A percentile compares a stretch with the other conserved stretches of the same genome.
Conservation (phyloP, 2,888 invertebrate species). For the Dione vanillae region DNA sequence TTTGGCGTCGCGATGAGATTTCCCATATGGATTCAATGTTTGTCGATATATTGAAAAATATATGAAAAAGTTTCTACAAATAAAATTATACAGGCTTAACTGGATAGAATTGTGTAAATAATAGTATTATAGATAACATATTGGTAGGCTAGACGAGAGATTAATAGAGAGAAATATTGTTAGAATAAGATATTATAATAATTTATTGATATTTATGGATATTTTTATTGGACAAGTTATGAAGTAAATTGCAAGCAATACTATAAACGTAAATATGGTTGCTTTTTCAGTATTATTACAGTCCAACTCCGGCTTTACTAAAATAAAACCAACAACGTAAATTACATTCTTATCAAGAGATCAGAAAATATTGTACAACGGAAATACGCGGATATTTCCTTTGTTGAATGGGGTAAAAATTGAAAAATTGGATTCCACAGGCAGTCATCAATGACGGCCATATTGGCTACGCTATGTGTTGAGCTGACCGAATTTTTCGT, state of each 20-base stretch:
- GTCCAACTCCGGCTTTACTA: no score
- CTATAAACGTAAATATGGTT: no score
- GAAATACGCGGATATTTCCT: background rate
- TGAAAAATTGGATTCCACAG: conserved; percentile 7
- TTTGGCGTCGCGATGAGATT: conserved; percentile 65
- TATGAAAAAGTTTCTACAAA: conserved; percentile 41
- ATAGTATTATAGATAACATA: background rate
- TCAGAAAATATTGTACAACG: no score
- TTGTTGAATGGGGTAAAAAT: background rate
- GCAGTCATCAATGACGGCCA: background rate
- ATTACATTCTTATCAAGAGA: no score
- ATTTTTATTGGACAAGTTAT: no score
- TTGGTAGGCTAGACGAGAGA: background rate
- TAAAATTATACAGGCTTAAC: conserved; percentile 27
- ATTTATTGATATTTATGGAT: no score
- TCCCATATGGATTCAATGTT: conserved; percentile 67
- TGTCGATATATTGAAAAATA: conserved; percentile 49
- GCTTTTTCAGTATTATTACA: no score
- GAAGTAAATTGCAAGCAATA: no score
- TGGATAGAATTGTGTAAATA: conserved; percentile 8
- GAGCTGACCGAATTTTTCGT: background rate
- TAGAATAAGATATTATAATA: background rate
- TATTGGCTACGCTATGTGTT: background rate
- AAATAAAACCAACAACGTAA: no score
- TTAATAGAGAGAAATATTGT: background rate